These are phyloP conservation scores for Clivina fossor DNA, from an alignment of 2,888 invertebrate species.

Conservation along the genomic window DNA sequence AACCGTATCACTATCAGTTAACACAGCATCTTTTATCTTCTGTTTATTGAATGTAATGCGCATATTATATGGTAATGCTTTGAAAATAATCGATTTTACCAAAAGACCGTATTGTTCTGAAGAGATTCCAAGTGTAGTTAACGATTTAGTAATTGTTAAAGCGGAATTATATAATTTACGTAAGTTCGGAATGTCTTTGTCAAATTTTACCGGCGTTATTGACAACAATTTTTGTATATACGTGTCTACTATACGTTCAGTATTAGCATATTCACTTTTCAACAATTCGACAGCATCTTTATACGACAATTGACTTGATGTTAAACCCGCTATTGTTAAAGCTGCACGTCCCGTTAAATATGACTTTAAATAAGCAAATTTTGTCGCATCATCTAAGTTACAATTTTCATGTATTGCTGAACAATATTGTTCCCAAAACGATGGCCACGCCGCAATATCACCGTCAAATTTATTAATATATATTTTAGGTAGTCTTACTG, in stretches of 20 bases:
- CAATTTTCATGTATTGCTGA: background rate
- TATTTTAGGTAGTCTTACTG: constrained; percentile 1
- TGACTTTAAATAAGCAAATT: constrained; percentile 5
- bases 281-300: constrained; percentile 7
- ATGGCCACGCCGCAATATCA: constrained; percentile 1
- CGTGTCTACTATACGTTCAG: background rate
- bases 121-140: background rate
- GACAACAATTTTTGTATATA: background rate
- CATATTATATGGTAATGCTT: constrained; percentile 4
- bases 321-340: background rate
- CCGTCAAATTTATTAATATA: constrained; percentile 8
- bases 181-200: background rate
- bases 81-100: constrained; percentile 7
- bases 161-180: constrained; percentile 8
- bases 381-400: constrained; percentile 1
- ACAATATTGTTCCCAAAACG: constrained; percentile 7
- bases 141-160: constrained; percentile 2
- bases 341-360: constrained; percentile 1
- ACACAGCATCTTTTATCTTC: constrained; percentile 1
- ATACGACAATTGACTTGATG: constrained; percentile 1
- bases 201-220: constrained; percentile 2
- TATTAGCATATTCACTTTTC: background rate
- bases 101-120: constrained; percentile 11
- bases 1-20: too few species aligned
- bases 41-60: background rate